Evolutionary conservation across 2,888 invertebrate species (phyloP).

Genomic region (Hedychridium roseum): DNA sequence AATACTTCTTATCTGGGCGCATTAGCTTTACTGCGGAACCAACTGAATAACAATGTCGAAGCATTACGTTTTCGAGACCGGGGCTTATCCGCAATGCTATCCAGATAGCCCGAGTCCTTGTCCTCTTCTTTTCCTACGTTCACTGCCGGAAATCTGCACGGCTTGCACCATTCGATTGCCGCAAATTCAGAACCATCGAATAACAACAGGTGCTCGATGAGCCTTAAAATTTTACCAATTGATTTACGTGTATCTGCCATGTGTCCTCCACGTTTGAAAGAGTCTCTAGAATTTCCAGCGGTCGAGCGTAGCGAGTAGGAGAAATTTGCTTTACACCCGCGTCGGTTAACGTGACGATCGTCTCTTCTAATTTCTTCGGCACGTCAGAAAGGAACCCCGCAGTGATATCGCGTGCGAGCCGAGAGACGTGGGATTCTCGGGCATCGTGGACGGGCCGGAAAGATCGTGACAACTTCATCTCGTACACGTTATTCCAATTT

Average conservation of each 20-base stretch:
- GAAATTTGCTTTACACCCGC: conserved; percentile 9
- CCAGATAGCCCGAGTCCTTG: conserved; percentile 18
- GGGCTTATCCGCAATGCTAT: conserved; percentile 34
- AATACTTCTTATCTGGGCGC: conserved; percentile 40
- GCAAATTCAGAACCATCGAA: no score
- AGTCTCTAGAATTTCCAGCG: no score
- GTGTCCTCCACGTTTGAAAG: no score
- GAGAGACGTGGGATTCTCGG: conserved; percentile 1
- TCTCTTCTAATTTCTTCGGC: conserved; percentile 7
- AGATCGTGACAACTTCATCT: conserved; percentile 43
- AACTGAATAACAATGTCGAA: conserved; percentile 44
- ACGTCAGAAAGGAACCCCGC: conserved; percentile 6
- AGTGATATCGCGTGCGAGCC: conserved; percentile 11
- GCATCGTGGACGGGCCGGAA: conserved; percentile 10
- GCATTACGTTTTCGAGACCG: conserved; percentile 33
- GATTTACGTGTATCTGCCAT: no score
- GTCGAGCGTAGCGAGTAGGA: conserved; percentile 6
- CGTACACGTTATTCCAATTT: conserved; percentile 54
- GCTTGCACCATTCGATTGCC: no score
- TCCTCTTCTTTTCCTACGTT: conserved; percentile 19
- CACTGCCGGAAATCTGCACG: no score
- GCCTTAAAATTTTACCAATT: no score
- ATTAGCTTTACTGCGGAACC: conserved; percentile 39
- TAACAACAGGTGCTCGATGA: no score
- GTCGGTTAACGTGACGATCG: conserved; percentile 13